Conservation (phyloP, 2,888 invertebrate species). For the Labia minor region DNA sequence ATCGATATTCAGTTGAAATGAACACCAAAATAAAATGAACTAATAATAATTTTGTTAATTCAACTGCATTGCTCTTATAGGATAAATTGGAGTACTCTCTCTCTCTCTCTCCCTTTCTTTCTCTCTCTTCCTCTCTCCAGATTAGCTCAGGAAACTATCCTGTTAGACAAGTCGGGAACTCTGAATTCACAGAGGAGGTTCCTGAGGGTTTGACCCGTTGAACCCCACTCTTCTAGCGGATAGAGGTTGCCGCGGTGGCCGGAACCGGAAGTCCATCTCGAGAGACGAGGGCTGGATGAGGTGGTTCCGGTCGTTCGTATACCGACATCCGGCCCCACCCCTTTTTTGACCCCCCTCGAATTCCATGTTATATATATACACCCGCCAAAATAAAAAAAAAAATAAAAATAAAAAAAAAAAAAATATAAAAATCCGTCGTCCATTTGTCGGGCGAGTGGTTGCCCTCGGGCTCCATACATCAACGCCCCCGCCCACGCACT, state of each 20-base stretch:
- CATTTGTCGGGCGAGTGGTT: conserved; percentile 7
- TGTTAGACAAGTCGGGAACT: too few species aligned
- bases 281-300: conserved; percentile 23
- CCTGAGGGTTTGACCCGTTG: conserved; percentile 2
- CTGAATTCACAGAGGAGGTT: not conserved
- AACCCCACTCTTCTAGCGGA: not conserved
- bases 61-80: too few species aligned
- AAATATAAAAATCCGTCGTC: conserved; percentile 13
- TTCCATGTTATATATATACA: not conserved
- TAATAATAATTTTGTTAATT: too few species aligned
- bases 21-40: too few species aligned
- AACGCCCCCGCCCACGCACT: not conserved
- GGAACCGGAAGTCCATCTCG: conserved; percentile 25
- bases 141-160: too few species aligned
- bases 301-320: conserved; percentile 22
- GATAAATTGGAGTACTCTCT: too few species aligned
- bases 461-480: not conserved
- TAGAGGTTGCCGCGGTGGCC: conserved; percentile 14
- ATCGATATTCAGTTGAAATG: too few species aligned
- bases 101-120: too few species aligned
- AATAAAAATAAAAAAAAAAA: conserved; percentile 13
- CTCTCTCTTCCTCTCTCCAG: too few species aligned
- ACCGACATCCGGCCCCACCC: conserved; percentile 5
- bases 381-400: not conserved
- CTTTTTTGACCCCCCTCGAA: not conserved